These are phyloP conservation scores for Protosalanx chinensis DNA, from an alignment of 2,797 vertebrate genomes.

Conservation along the genomic window DNA sequence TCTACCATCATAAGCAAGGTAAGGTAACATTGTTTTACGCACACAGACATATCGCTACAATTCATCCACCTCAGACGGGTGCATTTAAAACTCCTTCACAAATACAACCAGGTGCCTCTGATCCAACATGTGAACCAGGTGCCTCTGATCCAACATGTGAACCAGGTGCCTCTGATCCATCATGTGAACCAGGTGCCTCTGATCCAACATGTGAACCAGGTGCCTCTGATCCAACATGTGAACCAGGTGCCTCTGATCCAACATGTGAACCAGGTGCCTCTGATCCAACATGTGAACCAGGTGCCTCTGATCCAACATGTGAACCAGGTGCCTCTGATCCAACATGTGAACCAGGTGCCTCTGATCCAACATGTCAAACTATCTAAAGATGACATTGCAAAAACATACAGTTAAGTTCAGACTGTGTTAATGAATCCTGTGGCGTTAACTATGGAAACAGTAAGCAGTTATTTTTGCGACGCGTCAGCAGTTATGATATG, in stretches of 20 bases:
- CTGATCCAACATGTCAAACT: neutral
- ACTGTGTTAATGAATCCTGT: neutral
- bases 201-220: neutral
- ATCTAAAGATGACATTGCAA: neutral
- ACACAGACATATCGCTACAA: conserved; percentile 1
- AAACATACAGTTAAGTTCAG: neutral
- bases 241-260: neutral
- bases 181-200: neutral
- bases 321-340: neutral
- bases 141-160: neutral
- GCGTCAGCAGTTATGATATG: conserved; percentile 1
- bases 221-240: neutral
- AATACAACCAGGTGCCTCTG: neutral
- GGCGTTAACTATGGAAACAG: neutral
- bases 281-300: neutral
- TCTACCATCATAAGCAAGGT: conserved; percentile 3
- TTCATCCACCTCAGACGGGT: neutral
- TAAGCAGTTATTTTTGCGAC: neutral
- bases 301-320: neutral
- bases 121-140: neutral
- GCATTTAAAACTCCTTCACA: neutral
- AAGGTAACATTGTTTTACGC: neutral
- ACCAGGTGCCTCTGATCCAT: neutral
- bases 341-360: too few species aligned
- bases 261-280: neutral